These are phyloP conservation scores for Triplophysa bombifrons DNA, from an alignment of 2,797 vertebrate genomes.

Conservation along the genomic window DNA sequence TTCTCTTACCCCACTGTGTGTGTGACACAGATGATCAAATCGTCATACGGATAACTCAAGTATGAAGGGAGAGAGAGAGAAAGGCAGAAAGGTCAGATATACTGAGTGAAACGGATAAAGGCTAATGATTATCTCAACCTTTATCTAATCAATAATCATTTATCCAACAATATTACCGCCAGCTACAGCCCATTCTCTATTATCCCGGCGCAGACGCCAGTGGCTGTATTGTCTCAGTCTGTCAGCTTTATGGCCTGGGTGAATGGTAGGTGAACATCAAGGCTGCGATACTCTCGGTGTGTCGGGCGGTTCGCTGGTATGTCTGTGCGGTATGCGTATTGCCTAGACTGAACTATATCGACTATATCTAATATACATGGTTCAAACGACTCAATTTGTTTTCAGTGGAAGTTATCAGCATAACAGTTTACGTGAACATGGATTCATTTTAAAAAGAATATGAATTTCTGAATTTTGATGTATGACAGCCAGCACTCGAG, in stretches of 20 bases:
- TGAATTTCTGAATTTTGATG: neutral
- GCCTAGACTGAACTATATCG: neutral
- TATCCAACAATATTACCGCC: slow-evolving; percentile 81
- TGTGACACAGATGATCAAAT: slow-evolving; percentile 71
- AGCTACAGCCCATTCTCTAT: slow-evolving; percentile 79
- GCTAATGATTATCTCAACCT: slow-evolving; percentile 89
- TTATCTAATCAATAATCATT: slow-evolving; percentile 89
- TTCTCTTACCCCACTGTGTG: slow-evolving; percentile 24
- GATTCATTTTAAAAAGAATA: neutral
- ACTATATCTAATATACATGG: neutral
- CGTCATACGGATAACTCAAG: slow-evolving; percentile 75
- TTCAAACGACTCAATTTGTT: neutral
- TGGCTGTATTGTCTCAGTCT: slow-evolving; percentile 75
- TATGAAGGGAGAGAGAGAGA: slow-evolving; percentile 64
- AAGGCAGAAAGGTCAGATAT: slow-evolving; percentile 78
- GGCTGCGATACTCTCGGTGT: slow-evolving; percentile 56
- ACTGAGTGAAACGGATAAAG: slow-evolving; percentile 84
- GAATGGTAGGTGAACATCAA: slow-evolving; percentile 74
- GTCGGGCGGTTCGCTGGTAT: neutral
- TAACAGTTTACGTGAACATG: neutral
- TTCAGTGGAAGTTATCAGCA: too few species aligned
- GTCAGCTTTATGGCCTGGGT: slow-evolving; percentile 79
- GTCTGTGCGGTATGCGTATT: slow-evolving; percentile 53
- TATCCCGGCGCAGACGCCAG: slow-evolving; percentile 74
- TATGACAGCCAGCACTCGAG: neutral